phyloP scores from a whole-genome alignment of 2,797 vertebrate genomes.

The Pyrocephalus nanus region DNA sequence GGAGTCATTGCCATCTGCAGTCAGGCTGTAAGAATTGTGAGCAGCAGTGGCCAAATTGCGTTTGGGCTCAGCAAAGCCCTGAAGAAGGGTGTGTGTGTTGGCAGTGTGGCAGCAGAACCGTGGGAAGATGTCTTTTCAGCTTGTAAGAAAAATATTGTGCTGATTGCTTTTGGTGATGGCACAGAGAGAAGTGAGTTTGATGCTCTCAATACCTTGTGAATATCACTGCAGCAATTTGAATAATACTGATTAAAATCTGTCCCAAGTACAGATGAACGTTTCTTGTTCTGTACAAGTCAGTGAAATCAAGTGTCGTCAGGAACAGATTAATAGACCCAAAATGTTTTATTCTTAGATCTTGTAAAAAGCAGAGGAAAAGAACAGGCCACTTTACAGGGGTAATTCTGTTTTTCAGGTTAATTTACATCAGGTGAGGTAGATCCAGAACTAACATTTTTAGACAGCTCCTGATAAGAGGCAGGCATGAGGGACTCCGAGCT shows the following conservation, averaged over 20 bases:
- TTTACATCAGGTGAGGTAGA: not conserved
- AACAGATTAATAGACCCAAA: not conserved
- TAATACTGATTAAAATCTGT: not conserved
- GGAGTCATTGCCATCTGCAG: not conserved
- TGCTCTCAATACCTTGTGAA: not conserved
- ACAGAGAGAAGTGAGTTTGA: not conserved
- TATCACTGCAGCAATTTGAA: not conserved
- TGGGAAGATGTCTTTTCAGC: not conserved
- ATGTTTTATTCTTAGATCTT: not conserved
- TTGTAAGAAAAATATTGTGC: not conserved
- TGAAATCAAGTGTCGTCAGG: not conserved
- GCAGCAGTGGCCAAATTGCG: not conserved
- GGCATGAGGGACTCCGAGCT: not conserved
- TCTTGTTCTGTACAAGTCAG: not conserved
- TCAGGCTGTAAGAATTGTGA: not conserved
- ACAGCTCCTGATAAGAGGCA: not conserved
- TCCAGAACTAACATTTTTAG: not conserved
- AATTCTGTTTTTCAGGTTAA: not conserved
- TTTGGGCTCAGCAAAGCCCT: not conserved
- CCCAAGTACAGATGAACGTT: not conserved
- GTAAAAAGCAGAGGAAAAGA: not conserved
- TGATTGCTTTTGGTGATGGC: not conserved
- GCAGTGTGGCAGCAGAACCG: not conserved
- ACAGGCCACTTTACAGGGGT: not conserved
- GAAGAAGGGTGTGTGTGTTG: not conserved